Evolutionary conservation across 1,140 invertebrate species (phyloP).

Genomic region (Dendrolimus kikuchii): DNA sequence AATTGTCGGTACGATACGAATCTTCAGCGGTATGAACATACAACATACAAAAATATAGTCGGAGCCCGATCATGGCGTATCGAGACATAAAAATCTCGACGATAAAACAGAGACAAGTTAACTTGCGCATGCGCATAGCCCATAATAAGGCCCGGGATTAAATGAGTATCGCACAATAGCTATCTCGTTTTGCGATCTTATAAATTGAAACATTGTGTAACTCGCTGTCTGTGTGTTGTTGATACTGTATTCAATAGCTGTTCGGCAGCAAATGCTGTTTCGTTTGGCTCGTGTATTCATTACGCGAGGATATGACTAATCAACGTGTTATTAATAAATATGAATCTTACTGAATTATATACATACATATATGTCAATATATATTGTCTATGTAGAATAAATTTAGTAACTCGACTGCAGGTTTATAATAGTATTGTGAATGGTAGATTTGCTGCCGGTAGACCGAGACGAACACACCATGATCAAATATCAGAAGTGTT

Average conservation of each 20-base stretch:
- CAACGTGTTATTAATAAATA: no score
- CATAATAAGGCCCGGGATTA: conserved; percentile 57
- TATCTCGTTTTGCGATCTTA: conserved; percentile 56
- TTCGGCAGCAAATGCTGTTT: no score
- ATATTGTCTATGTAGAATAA: no score
- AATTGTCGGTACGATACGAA: conserved; percentile 26
- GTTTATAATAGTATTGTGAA: no score
- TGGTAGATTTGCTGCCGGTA: no score
- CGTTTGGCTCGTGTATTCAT: no score
- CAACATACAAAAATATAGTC: conserved; percentile 11
- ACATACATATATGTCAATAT: no score
- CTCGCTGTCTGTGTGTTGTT: conserved; percentile 32
- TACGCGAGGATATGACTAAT: no score
- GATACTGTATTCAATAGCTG: conserved; percentile 17
- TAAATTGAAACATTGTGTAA: conserved; percentile 64
- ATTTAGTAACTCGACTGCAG: no score
- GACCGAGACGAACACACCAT: no score
- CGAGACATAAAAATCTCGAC: conserved; percentile 57
- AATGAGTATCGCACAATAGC: conserved; percentile 42
- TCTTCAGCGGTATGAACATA: conserved; percentile 27
- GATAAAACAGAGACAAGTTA: conserved; percentile 65
- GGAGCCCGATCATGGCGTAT: conserved; percentile 33
- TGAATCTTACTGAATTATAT: no score
- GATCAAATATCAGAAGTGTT: no score
- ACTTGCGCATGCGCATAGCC: conserved; percentile 44